Evolutionary conservation across 2,797 vertebrate species (phyloP).

Genomic region (Crenuchus spilurus): DNA sequence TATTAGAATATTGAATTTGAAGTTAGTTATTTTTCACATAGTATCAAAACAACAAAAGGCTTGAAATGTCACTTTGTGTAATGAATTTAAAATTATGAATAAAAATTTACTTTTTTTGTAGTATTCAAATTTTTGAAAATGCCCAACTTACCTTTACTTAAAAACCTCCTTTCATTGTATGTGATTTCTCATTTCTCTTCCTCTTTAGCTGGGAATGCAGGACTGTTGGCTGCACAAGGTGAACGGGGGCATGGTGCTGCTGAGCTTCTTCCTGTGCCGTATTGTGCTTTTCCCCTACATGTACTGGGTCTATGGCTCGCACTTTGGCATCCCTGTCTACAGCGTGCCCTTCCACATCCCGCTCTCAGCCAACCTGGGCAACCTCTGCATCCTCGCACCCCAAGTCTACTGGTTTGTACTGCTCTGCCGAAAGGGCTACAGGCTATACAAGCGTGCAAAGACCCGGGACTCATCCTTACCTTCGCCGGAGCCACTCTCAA

Average conservation of each 20-base stretch:
- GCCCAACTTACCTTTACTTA: too few relatives aligned
- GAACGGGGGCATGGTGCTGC: conserved; percentile 87
- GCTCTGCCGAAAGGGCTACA: conserved; percentile 88
- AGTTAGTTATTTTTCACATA: too few relatives aligned
- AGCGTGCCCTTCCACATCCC: conserved; percentile 89
- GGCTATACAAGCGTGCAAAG: conserved; percentile 79
- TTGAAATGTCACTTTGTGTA: too few relatives aligned
- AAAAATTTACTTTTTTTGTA: too few relatives aligned
- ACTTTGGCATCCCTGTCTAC: conserved; percentile 83
- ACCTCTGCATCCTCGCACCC: conserved; percentile 87
- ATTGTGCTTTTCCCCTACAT: conserved; percentile 96
- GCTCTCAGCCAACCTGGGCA: conserved; percentile 87
- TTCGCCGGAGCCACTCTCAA: conserved; percentile 43
- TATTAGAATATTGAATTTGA: too few relatives aligned
- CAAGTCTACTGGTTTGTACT: conserved; percentile 98
- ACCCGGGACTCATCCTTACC: conserved; percentile 31
- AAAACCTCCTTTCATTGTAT: too few relatives aligned
- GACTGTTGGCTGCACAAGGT: conserved; percentile 89
- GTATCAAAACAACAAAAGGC: too few relatives aligned
- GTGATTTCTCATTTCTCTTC: not conserved
- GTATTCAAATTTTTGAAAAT: too few relatives aligned
- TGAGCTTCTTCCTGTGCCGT: conserved; percentile 92
- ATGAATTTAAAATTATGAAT: too few relatives aligned
- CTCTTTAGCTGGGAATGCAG: conserved; percentile 82
- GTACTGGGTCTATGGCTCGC: conserved; percentile 88